Base-by-base conservation (phyloP, 1,140 invertebrate genomes). In the Drosophila elegans region DNA sequence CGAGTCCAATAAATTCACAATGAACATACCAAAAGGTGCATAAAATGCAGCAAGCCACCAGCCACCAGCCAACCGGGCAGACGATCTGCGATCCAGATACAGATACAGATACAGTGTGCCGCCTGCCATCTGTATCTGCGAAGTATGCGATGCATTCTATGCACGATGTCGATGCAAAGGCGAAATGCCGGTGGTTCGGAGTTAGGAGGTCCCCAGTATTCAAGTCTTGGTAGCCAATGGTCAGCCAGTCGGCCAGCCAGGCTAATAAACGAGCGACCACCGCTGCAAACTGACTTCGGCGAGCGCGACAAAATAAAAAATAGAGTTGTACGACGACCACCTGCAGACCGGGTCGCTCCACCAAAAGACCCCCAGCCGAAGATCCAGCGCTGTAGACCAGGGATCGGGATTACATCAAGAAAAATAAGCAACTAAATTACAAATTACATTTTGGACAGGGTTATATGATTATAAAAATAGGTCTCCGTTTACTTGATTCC, bases 281-380 rank as follows among this genome's bases (percentile, higher is more conserved):
- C 82, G 82, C 78, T 51, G 80, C 56, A 66, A 73, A 75, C 27
- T 32, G 77, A 83, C 83, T 88, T 82, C 80, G 88, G 55, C 61
- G 76, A 85, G 88, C 84, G 84, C 84, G 84, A 89, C 84, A 88
- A 88, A 88, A 88, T 88, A 88, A 88, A 88, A 88, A 88, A 88
- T 88, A 88, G 84, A 88, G 84, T 88, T 88, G 84, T 88, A 88
- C 80, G 84, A 89, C 84, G 84, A 88, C 84, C 84, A 88, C 84
- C 84, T 88, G 84, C 84, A 74, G 83, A 76, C 73, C 67, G 45
- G 80, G 59, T 63, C 60, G 66, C 57, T 67, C 66, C 68, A 41
- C 63, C 62, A 54, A 29, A 42, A 61, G 59, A 63, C 73, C 52
- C 51, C 60, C 27, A 48, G 21, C 53, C 66, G 55, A 39, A 71